These are phyloP conservation scores for Enteromius treurensis DNA, from an alignment of 2,797 vertebrate species.

Conservation along the genomic window DNA sequence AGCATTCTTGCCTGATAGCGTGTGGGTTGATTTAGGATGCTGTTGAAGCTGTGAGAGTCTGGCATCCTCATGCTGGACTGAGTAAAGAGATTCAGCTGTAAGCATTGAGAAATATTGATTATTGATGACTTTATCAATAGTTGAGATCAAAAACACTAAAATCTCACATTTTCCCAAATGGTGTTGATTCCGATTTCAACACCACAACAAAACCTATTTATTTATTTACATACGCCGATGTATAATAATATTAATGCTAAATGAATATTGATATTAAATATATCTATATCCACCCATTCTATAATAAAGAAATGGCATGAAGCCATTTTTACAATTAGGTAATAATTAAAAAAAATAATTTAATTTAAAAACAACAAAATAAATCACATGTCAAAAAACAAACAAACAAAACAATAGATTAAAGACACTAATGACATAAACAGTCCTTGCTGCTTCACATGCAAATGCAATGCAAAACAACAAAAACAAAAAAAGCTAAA, in stretches of 20 bases:
- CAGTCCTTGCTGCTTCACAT: background rate
- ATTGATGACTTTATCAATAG: background rate
- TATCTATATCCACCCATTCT: background rate
- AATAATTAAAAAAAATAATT: background rate
- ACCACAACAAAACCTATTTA: background rate
- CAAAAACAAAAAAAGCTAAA: too few species aligned
- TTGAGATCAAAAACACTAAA: background rate
- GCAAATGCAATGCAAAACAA: background rate
- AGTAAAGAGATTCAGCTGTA: conserved; percentile 87
- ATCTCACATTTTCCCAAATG: background rate
- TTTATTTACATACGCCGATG: too few species aligned
- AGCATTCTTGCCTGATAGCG: conserved; percentile 82
- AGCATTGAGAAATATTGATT: conserved; percentile 39
- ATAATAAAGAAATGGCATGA: background rate
- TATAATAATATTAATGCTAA: background rate
- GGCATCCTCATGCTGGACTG: conserved; percentile 85
- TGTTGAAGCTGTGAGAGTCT: conserved; percentile 88
- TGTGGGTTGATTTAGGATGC: conserved; percentile 86
- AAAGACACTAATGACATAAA: background rate
- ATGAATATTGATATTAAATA: background rate
- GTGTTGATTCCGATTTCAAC: background rate
- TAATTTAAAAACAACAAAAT: background rate
- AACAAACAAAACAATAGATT: background rate
- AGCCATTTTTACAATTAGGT: background rate
- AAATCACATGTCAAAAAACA: background rate